A percentile compares a stretch with the other conserved stretches of the same genome.
phyloP scores from a whole-genome alignment of 2,888 invertebrate species.

The Drosophila nr. perissopoda region DNA sequence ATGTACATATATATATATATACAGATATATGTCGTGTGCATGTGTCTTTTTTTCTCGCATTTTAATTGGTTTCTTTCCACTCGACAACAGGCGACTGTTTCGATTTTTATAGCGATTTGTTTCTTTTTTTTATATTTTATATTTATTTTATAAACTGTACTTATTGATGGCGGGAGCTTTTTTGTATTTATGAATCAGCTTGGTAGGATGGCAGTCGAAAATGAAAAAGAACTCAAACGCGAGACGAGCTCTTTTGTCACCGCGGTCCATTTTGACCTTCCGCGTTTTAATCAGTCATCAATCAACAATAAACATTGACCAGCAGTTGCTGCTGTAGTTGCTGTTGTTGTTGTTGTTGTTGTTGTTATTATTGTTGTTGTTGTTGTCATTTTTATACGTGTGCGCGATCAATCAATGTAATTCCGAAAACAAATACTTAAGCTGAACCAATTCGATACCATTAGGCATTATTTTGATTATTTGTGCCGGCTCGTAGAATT shows the following conservation, averaged over 20 bases:
- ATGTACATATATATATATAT: slow-evolving; percentile 13
- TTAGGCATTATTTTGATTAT: slow-evolving; percentile 20
- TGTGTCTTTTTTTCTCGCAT: slow-evolving; percentile 49
- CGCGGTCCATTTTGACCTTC: slow-evolving; percentile 61
- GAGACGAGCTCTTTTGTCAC: slow-evolving; percentile 51
- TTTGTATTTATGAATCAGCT: slow-evolving; percentile 48
- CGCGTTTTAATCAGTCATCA: slow-evolving; percentile 63
- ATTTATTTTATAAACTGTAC: slow-evolving; percentile 70
- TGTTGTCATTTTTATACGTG: slow-evolving; percentile 22
- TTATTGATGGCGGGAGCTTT: slow-evolving; percentile 50
- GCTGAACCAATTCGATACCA: slow-evolving; percentile 57
- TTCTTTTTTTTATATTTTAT: slow-evolving; percentile 24
- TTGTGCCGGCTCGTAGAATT: slow-evolving; percentile 30
- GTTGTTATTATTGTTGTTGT: slow-evolving; percentile 13
- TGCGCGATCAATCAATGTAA: slow-evolving; percentile 61
- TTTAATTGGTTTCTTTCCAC: slow-evolving; percentile 78
- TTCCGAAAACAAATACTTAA: slow-evolving; percentile 15
- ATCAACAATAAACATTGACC: slow-evolving; percentile 58
- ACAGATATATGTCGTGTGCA: slow-evolving; percentile 23
- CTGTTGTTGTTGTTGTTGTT: slow-evolving; percentile 24
- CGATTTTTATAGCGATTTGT: slow-evolving; percentile 42
- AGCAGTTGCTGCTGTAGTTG: slow-evolving; percentile 30
- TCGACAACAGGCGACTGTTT: slow-evolving; percentile 67
- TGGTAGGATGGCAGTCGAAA: slow-evolving; percentile 8
- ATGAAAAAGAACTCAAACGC: slow-evolving; percentile 42